Evolutionary conservation across 2,113 vertebrate genomes (phyloP), one percentile per base, ranked within the genome.

Genomic region (Salvator merianae): DNA sequence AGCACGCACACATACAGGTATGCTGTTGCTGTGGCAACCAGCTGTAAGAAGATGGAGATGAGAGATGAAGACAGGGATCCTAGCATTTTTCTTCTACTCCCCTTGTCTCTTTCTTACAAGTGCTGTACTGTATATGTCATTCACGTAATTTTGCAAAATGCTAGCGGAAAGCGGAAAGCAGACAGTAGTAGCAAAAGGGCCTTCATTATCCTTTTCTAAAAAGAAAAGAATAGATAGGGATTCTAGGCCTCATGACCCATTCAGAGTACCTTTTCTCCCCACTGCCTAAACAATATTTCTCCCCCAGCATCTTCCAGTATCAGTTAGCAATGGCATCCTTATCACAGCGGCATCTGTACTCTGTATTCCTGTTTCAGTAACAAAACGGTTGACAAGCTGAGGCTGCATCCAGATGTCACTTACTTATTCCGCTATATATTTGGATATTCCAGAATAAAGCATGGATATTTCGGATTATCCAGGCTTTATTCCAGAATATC

Each of bases 11-110:
- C 55, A 76, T 68, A 26, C 62, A 83, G 62, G 82, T 83, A 83
- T 66, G 40, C 26, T 16, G 82, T 77, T 83, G 73, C 82, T 77
- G 62, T 83, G 62, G 82, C 62, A 83, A 77, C 82, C 62, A 68
- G 32, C 43, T 50, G 47, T 53, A 75, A 76, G 72, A 65, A 68
- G 14, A 38, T 83, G 62, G 63, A 79, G 77, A 66, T 79, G 62
- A 79, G 40, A 83, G 72, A 76, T 83, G 72, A 72, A 83, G 62
- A 65, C 40, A 68, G 40, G 72, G 32, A 76, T 0, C 10, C 72
- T 53, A 63, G 32, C 72, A 38, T 68, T 68, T 53, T 43, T 13
- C 24, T 36, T 62, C 40, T n/a, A 47, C n/a, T 32, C 18, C 14
- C 50, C n/a, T 76, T 76, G n/a, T 38, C 55, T 47, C 20, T 65